phyloP scores from a whole-genome alignment of 2,888 invertebrate genomes.

The Imbricaverruca yamaguchii region DNA sequence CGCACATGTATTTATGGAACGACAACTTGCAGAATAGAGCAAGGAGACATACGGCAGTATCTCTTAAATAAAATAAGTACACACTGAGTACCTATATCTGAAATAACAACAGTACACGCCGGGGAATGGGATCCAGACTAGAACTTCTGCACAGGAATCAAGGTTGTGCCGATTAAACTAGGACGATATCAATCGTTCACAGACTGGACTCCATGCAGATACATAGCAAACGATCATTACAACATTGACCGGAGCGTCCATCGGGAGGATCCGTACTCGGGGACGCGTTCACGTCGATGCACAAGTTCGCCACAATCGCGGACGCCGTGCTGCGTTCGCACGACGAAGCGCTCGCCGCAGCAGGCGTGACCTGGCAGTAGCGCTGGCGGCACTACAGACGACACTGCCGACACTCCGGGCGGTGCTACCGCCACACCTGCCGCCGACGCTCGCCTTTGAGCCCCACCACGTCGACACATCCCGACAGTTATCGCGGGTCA shows the following conservation, averaged over 20 bases:
- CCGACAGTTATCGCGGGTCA: not conserved
- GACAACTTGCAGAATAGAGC: not conserved
- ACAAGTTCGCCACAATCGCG: too few relatives aligned
- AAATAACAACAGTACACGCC: not conserved
- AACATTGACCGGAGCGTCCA: not conserved
- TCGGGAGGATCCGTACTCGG: too few relatives aligned
- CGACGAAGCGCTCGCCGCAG: not conserved
- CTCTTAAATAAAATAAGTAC: conserved; percentile 7
- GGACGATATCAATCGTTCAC: not conserved
- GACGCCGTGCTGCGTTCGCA: too few relatives aligned
- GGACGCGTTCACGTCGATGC: too few relatives aligned
- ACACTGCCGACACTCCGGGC: not conserved
- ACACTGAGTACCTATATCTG: not conserved
- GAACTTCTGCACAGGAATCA: not conserved
- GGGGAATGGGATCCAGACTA: not conserved
- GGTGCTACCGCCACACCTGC: too few relatives aligned
- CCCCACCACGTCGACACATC: too few relatives aligned
- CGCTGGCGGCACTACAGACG: not conserved
- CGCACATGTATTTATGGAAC: not conserved
- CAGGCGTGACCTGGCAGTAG: not conserved
- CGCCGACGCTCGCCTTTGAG: too few relatives aligned
- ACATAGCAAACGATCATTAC: not conserved
- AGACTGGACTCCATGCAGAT: not conserved
- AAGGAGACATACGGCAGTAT: not conserved
- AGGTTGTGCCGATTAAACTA: not conserved